A percentile compares a stretch with the other conserved stretches of the same genome.
These are phyloP conservation scores for Umimayanthus chanpuru DNA, from an alignment of 92 coral and sea anemone species.

Conservation along the genomic window DNA sequence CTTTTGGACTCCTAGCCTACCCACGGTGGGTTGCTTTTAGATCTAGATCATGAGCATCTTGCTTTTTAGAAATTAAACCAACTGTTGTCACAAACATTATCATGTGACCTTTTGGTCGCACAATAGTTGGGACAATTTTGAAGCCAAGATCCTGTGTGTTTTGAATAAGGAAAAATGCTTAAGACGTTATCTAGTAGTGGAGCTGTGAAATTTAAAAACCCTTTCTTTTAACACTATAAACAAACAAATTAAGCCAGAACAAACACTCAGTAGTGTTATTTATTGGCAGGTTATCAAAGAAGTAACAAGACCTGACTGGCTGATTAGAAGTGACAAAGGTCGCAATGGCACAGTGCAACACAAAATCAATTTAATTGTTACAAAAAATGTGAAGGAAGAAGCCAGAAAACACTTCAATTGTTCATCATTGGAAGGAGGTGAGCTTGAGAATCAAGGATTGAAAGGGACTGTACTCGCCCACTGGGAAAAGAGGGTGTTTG, in stretches of 20 bases:
- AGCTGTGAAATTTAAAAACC: too few species aligned
- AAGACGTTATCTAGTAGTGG: too few species aligned
- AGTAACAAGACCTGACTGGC: constrained; percentile 79
- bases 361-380: constrained; percentile 72
- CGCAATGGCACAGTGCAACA: constrained; percentile 64
- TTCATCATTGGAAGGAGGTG: constrained; percentile 91
- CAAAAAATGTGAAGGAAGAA: constrained; percentile 80
- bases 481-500: constrained; percentile 97
- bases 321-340: constrained; percentile 59
- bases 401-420: constrained; percentile 90
- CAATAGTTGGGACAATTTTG: too few species aligned
- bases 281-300: constrained; percentile 66
- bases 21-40: too few species aligned
- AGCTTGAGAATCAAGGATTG: constrained; percentile 94
- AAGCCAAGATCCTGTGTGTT: too few species aligned
- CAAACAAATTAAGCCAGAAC: too few species aligned
- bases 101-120: too few species aligned
- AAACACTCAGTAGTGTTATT: neutral
- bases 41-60: too few species aligned
- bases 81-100: too few species aligned
- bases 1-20: neutral
- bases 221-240: too few species aligned
- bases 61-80: too few species aligned
- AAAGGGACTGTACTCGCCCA: constrained; percentile 83
- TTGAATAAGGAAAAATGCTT: too few species aligned